Conservation (phyloP, 2,113 vertebrate species). For the Corythoichthys intestinalis region DNA sequence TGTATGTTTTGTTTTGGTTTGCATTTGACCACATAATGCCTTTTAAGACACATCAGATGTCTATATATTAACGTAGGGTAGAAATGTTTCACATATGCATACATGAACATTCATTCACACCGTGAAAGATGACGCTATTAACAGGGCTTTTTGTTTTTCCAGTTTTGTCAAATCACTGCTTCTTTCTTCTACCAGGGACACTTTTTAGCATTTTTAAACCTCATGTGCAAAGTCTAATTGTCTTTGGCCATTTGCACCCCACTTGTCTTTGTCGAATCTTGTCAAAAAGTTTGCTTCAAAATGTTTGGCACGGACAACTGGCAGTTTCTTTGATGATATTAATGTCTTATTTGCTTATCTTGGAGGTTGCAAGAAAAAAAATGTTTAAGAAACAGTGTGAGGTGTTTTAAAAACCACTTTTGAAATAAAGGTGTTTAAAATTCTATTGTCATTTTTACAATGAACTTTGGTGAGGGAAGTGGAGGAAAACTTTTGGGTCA, state of each 20-base stretch:
- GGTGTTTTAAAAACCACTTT: slow-evolving; percentile 69
- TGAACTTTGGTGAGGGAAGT: not conserved
- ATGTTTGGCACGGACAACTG: slow-evolving; percentile 45
- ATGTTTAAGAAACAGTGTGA: slow-evolving; percentile 58
- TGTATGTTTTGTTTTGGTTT: slow-evolving; percentile 17
- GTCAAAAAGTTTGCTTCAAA: slow-evolving; percentile 63
- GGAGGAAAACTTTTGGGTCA: not conserved
- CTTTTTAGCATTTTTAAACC: slow-evolving; percentile 46
- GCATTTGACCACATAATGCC: slow-evolving; percentile 66
- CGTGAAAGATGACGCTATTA: slow-evolving; percentile 18
- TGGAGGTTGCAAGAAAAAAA: slow-evolving; percentile 48
- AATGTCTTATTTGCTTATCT: slow-evolving; percentile 64
- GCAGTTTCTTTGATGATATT: slow-evolving; percentile 51
- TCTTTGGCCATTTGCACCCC: slow-evolving; percentile 46
- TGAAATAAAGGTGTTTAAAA: slow-evolving; percentile 75
- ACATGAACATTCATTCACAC: slow-evolving; percentile 15
- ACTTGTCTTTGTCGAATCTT: slow-evolving; percentile 51
- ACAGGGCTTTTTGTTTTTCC: slow-evolving; percentile 35
- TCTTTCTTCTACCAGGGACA: slow-evolving; percentile 27
- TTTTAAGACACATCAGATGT: slow-evolving; percentile 60
- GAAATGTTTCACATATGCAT: slow-evolving; percentile 39
- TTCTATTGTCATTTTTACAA: not conserved
- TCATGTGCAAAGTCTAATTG: slow-evolving; percentile 51
- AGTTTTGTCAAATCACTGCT: slow-evolving; percentile 57
- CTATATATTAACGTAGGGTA: slow-evolving; percentile 43